phyloP scores from a whole-genome alignment of 2,797 vertebrate genomes.

The Pangasius krempfi region DNA sequence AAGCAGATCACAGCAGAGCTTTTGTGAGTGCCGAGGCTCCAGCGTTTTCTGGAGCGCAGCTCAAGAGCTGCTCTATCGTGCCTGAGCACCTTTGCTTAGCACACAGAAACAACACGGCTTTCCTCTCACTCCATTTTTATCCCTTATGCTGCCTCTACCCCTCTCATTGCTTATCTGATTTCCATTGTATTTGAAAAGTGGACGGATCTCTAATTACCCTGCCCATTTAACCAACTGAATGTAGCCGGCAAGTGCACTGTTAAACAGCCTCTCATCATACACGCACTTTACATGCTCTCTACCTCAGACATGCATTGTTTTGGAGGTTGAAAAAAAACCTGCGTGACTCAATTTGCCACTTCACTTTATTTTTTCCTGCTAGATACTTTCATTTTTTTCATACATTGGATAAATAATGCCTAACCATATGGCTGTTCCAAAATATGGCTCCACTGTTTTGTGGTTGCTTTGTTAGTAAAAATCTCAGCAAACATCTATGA shows the following conservation, averaged over 20 bases:
- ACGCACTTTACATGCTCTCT: constrained; percentile 14
- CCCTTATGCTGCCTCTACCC: constrained; percentile 19
- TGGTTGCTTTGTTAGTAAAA: background rate
- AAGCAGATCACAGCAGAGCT: constrained; percentile 57
- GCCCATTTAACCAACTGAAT: constrained; percentile 41
- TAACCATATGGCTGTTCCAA: too few relatives aligned
- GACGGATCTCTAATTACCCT: constrained; percentile 45
- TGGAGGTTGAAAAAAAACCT: background rate
- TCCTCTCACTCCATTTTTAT: constrained; percentile 42
- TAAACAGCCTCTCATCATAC: constrained; percentile 42
- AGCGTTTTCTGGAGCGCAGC: constrained; percentile 45
- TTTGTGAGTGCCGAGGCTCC: constrained; percentile 51
- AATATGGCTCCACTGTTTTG: background rate
- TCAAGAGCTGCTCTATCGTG: constrained; percentile 53
- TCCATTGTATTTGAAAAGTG: constrained; percentile 49
- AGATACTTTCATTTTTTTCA: background rate
- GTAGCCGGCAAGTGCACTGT: constrained; percentile 31
- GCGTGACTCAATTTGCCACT: background rate
- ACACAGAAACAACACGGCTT: constrained; percentile 40
- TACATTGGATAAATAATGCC: background rate
- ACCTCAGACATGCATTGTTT: constrained; percentile 22
- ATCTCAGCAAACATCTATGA: too few relatives aligned
- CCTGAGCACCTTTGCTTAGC: constrained; percentile 55
- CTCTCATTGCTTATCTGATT: constrained; percentile 46
- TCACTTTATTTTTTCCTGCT: background rate